Conservation (phyloP, 1,140 invertebrate species). For the Eueides isabella region DNA sequence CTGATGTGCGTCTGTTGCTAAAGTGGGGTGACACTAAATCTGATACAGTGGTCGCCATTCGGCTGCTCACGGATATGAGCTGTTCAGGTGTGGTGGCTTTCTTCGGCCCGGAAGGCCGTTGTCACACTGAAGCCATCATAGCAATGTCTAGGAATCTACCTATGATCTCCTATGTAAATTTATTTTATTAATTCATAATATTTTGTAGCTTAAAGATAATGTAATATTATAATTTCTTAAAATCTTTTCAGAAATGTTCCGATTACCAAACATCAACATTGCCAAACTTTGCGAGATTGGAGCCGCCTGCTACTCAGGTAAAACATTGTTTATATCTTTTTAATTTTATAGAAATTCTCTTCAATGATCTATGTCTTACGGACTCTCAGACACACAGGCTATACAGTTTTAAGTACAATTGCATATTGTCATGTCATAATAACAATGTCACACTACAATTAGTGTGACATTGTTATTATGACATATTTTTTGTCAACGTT, state of each 20-base stretch:
- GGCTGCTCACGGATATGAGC: slow-evolving; percentile 95
- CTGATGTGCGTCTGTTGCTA: slow-evolving; percentile 90
- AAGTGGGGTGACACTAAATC: slow-evolving; percentile 95
- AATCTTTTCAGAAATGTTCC: slow-evolving; percentile 92
- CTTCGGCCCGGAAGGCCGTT: slow-evolving; percentile 97
- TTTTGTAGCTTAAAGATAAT: background rate
- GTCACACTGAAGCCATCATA: slow-evolving; percentile 96
- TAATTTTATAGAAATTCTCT: background rate
- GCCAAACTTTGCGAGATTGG: slow-evolving; percentile 96
- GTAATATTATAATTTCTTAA: too few relatives aligned
- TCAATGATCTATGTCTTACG: too few relatives aligned
- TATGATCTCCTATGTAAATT: slow-evolving; percentile 97
- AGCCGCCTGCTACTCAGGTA: slow-evolving; percentile 96
- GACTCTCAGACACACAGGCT: too few relatives aligned
- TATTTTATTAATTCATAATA: too few relatives aligned
- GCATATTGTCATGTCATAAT: too few relatives aligned
- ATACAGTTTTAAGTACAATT: too few relatives aligned
- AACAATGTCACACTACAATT: too few relatives aligned
- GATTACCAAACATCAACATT: slow-evolving; percentile 93
- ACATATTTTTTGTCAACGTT: background rate
- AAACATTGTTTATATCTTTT: slow-evolving; percentile 81
- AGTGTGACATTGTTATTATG: too few relatives aligned
- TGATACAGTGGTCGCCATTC: slow-evolving; percentile 91
- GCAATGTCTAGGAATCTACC: slow-evolving; percentile 96
- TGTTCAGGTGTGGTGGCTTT: slow-evolving; percentile 94